Evolutionary conservation across 2,797 vertebrate species (phyloP).

Genomic region (Propithecus perrieri): DNA sequence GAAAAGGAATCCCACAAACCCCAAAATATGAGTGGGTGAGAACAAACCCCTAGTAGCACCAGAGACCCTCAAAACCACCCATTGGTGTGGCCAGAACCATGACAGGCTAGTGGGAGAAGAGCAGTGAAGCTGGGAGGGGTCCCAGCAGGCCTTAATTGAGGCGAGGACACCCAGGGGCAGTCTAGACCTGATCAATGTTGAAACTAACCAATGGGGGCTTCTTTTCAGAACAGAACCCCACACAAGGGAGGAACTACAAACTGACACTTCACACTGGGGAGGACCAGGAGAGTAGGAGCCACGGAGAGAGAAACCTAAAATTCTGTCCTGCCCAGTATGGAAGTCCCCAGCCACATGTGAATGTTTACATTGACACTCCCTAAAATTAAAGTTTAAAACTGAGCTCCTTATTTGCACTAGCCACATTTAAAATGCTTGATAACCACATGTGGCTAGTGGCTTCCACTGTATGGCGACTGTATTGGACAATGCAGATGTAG

Average conservation of each 20-base stretch:
- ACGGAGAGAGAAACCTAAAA: neutral
- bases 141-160: neutral
- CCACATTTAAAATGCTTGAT: neutral
- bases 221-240: neutral
- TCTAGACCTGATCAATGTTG: neutral
- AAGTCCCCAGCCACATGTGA: neutral
- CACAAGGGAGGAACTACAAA: neutral
- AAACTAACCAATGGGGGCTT: neutral
- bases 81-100: neutral
- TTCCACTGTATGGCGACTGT: neutral
- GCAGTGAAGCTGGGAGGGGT: too few species aligned
- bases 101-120: neutral
- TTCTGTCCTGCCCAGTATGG: neutral
- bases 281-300: too few species aligned
- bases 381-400: neutral
- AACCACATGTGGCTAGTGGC: neutral
- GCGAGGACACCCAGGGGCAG: neutral
- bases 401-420: neutral
- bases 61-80: neutral
- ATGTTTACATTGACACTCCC: neutral
- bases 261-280: neutral
- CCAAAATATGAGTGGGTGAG: neutral
- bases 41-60: neutral
- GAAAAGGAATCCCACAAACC: neutral
- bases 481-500: neutral